Percentiles rank a stretch among this genome's conserved stretches.
These are phyloP conservation scores for Varanus komodoensis DNA, from an alignment of 2,113 vertebrate species.

Conservation along the genomic window DNA sequence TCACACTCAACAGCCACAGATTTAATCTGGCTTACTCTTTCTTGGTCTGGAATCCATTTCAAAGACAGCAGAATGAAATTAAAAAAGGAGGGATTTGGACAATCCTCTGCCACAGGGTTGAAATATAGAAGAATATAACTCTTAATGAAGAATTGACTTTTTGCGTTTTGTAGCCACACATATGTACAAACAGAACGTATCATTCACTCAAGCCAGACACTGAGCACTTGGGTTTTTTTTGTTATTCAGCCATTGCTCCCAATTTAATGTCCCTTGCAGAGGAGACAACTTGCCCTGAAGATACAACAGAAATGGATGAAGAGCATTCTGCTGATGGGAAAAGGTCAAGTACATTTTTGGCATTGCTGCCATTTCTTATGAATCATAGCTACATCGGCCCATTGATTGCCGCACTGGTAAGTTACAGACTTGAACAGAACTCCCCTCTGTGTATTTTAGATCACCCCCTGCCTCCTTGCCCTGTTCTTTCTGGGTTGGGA, in stretches of 20 bases:
- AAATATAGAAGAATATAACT: too few species aligned
- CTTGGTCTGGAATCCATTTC: too few species aligned
- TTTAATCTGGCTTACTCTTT: too few species aligned
- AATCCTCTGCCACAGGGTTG: too few species aligned
- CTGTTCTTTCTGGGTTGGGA: neutral
- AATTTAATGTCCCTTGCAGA: slow-evolving; percentile 23
- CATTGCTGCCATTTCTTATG: slow-evolving; percentile 78
- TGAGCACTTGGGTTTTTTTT: neutral
- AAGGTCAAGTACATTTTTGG: slow-evolving; percentile 62
- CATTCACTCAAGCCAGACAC: neutral
- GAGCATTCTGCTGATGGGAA: neutral
- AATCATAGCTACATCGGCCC: slow-evolving; percentile 84
- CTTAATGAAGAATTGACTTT: too few species aligned
- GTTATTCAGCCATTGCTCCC: neutral
- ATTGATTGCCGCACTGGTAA: slow-evolving; percentile 86
- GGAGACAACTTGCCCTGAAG: neutral
- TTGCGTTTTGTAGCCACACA: too few species aligned
- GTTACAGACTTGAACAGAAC: neutral
- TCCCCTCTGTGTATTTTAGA: neutral
- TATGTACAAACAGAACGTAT: neutral
- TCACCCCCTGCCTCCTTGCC: neutral
- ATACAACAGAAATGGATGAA: neutral
- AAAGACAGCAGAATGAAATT: too few species aligned
- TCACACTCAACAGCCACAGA: too few species aligned
- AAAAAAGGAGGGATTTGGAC: too few species aligned